Evolutionary conservation across 92 coral and sea anemone genomes (phyloP).

Genomic region (Zoanthus sansibaricus): DNA sequence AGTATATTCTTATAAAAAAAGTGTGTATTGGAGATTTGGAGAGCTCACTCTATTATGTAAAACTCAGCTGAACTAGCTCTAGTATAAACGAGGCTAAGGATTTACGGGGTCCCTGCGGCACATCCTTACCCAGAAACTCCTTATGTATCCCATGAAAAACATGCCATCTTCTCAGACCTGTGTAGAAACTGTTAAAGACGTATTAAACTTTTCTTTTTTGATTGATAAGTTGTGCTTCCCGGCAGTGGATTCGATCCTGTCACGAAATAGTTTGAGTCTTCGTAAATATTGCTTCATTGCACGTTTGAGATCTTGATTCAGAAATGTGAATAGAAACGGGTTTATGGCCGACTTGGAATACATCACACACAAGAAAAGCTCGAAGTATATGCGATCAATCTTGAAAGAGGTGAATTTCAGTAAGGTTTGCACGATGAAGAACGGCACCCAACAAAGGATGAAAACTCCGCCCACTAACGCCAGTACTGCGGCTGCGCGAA

Average conservation of each 20-base stretch:
- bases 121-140: too few relatives aligned
- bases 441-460: constrained; percentile 92
- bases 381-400: constrained; percentile 73
- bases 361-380: constrained; percentile 85
- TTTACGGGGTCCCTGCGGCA: too few relatives aligned
- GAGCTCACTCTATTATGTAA: too few relatives aligned
- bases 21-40: too few relatives aligned
- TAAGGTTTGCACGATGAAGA: constrained; percentile 88
- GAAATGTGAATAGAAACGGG: constrained; percentile 77
- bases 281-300: constrained; percentile 53
- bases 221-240: not conserved
- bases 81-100: too few relatives aligned
- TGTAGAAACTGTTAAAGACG: not conserved
- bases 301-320: constrained; percentile 83
- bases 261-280: not conserved
- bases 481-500: constrained; percentile 90
- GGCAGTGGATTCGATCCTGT: not conserved
- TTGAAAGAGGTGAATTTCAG: constrained; percentile 77
- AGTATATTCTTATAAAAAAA: too few relatives aligned
- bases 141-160: too few relatives aligned
- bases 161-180: not conserved
- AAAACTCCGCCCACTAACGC: constrained; percentile 94
- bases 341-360: constrained; percentile 94
- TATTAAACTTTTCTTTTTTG: not conserved
- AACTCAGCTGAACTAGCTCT: too few relatives aligned